phyloP scores from a whole-genome alignment of 2,888 invertebrate genomes.

The Archips xylosteana region DNA sequence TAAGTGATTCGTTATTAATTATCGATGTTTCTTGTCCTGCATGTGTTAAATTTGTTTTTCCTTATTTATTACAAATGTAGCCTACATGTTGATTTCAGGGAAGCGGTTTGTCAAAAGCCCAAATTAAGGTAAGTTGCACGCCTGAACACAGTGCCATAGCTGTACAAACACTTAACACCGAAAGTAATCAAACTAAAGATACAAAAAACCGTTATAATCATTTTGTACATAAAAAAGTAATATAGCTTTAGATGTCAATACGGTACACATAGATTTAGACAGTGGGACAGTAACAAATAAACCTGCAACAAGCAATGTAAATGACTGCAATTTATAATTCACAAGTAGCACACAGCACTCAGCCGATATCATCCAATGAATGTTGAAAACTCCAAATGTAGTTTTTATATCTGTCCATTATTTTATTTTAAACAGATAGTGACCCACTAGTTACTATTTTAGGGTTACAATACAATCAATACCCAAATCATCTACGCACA shows the following conservation, averaged over 20 bases:
- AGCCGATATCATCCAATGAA: slow-evolving; percentile 12
- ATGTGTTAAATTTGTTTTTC: slow-evolving; percentile 32
- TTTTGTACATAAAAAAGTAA: neutral
- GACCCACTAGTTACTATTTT: neutral
- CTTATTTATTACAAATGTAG: slow-evolving; percentile 58
- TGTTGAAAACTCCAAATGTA: neutral
- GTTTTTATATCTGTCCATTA: neutral
- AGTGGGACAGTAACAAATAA: slow-evolving; percentile 47
- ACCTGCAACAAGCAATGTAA: slow-evolving; percentile 16
- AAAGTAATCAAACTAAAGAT: neutral
- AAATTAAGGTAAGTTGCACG: slow-evolving; percentile 77
- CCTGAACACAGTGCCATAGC: slow-evolving; percentile 59
- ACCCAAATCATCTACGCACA: no score
- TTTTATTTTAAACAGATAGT: neutral
- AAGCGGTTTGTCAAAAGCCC: slow-evolving; percentile 74
- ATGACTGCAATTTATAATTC: slow-evolving; percentile 33
- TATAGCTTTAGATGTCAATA: slow-evolving; percentile 35
- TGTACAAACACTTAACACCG: slow-evolving; percentile 32
- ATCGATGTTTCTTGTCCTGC: slow-evolving; percentile 24
- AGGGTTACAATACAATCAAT: no score
- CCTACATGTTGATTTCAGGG: slow-evolving; percentile 78
- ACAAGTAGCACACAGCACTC: slow-evolving; percentile 31
- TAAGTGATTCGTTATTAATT: slow-evolving; percentile 3
- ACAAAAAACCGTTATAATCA: neutral
- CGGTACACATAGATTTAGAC: slow-evolving; percentile 27